Evolutionary conservation across 2,113 vertebrate genomes (phyloP), one percentile per base, ranked within the genome.

Genomic region (Actinemys pallida): DNA sequence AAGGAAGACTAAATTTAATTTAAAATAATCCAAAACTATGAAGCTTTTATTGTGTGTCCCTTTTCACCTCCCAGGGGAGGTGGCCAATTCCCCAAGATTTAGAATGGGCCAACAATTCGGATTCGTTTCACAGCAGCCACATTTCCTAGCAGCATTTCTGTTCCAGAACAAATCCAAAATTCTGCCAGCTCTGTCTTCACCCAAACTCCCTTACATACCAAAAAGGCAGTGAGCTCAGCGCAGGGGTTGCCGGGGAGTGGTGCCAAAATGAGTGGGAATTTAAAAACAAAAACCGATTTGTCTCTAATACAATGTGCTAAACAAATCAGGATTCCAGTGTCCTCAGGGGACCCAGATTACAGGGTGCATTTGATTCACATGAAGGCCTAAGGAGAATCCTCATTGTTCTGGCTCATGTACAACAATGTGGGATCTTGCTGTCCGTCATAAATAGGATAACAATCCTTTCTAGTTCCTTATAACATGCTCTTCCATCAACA

Each of bases 381-480:
- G 14, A 86, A 91, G 62, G 45, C 65, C 75, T 72, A 19, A 4
- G 47, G 86, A 82, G 88, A 92, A 39, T n/a, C 65, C 76, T 69
- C 84, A 65, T 86, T 94, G 91, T 96, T 54, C 87, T 88, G 85
- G 59, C 88, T 88, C 84, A 81, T 2, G 62, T 92, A 52, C 79
- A 95, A 89, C 89, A 82, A 93, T 45, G 82, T 39, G 88, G 62
- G 90, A 93, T 96, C 19, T 91, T 95, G 91, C 95, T 94, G 96
- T 81, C 95, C 42, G 57, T 85, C 91, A 97, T 96, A 93, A 95
- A 95, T 81, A 85, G 92, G 90, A 29, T 87, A 95, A 93, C 89
- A 95, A 85, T 91, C 95, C 88, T 87, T 84, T 96, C 95, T 42
- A 86, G 90, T 92, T 94, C 57, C 89, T 95, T 75, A 83, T 52